Conservation (phyloP, 2,888 invertebrate species). For the Lasiommata megera region DNA sequence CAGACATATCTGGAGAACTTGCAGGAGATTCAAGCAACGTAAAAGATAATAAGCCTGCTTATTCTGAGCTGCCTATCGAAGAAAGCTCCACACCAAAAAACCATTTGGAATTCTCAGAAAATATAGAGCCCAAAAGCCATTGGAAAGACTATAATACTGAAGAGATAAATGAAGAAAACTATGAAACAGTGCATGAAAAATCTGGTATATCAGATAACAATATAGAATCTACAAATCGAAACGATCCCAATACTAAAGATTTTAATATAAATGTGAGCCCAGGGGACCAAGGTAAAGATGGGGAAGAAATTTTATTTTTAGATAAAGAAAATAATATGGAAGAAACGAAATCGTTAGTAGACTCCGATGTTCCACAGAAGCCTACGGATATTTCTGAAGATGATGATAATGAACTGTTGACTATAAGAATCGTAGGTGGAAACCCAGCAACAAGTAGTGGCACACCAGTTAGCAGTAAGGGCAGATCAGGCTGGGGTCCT, state of each 20-base stretch:
- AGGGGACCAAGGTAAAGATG: neutral
- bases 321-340: neutral
- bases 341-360: neutral
- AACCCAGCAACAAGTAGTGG: slow-evolving; percentile 62
- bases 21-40: neutral
- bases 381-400: neutral
- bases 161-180: too few species aligned
- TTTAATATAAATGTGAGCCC: too few species aligned
- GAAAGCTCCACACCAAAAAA: neutral
- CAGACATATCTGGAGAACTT: neutral
- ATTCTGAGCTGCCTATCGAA: neutral
- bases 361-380: neutral
- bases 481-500: slow-evolving; percentile 41
- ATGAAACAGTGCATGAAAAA: too few species aligned
- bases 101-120: too few species aligned
- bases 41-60: too few species aligned
- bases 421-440: slow-evolving; percentile 59
- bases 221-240: too few species aligned
- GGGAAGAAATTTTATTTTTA: neutral
- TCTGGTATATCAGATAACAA: too few species aligned
- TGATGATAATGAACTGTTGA: slow-evolving; percentile 11
- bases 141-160: too few species aligned
- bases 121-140: too few species aligned
- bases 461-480: slow-evolving; percentile 53
- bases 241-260: too few species aligned